phyloP scores from a whole-genome alignment of 2,113 vertebrate species.

The Cebidichthys violaceus region DNA sequence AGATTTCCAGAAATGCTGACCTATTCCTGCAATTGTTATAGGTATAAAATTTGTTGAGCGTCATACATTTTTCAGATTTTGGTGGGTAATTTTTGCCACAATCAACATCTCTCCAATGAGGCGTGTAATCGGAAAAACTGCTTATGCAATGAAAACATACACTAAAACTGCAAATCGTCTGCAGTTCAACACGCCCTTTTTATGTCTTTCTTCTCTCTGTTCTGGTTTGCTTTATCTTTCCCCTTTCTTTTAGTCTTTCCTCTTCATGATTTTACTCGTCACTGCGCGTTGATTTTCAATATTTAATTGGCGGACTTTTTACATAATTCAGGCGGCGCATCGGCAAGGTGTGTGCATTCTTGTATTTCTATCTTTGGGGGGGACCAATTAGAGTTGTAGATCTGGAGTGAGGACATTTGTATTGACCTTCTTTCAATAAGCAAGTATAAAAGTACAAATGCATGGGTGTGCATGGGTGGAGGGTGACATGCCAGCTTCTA shows the following conservation, averaged over 20 bases:
- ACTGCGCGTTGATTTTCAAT: slow-evolving; percentile 66
- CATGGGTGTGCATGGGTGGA: not conserved
- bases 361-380: slow-evolving; percentile 18
- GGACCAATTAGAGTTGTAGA: slow-evolving; percentile 20
- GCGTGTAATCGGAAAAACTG: not conserved
- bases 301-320: slow-evolving; percentile 68
- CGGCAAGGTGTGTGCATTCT: slow-evolving; percentile 19
- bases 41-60: too few relatives aligned
- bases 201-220: not conserved
- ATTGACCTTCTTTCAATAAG: not conserved
- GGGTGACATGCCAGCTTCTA: not conserved
- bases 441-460: not conserved
- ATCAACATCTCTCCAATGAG: slow-evolving; percentile 1
- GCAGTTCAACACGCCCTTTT: not conserved
- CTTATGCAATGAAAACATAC: slow-evolving; percentile 2
- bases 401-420: slow-evolving; percentile 1
- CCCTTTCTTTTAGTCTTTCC: not conserved
- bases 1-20: not conserved
- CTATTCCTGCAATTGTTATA: not conserved
- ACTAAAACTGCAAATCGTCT: slow-evolving; percentile 1
- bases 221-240: not conserved
- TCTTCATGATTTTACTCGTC: slow-evolving; percentile 54
- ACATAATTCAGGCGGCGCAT: slow-evolving; percentile 61
- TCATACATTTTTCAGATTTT: not conserved
- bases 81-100: not conserved